Base-by-base conservation (phyloP, 92 coral and sea anemone species). In the Meandrina meandrites region DNA sequence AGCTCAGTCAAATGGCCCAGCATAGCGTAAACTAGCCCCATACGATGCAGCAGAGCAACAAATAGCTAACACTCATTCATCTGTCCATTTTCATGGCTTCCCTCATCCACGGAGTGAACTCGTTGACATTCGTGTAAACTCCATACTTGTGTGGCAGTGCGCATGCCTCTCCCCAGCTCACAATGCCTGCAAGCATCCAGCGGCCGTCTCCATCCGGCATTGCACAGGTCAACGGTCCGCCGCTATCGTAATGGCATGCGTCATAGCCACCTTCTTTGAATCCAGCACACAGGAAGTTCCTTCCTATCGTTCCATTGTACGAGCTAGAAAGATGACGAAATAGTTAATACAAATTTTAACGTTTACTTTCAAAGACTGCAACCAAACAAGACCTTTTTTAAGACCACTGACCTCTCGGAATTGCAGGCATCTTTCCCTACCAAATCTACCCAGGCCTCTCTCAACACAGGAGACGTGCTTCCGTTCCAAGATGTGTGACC, bases 151-250 rank as follows among this genome's bases (percentile, higher is more conserved):
- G 86, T 11, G 99, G 99, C 75, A 93, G 73, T 0, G 94, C 99
- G 78, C 99, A 97, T 78, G 86, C 91, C 82, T 91, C 96, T 40
- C 97, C 92, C 99, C 99, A 97, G 86, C 98, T 97, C 57, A 97
- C 93, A 31, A 97, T 97, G 15, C 99, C 99, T 37, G 99, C 95
- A 80, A 97, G 86, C 54, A 92, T 78, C 99, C 99, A 97, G 30
- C 94, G 88, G 31, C 81, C 80, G 68, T 85, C 91, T 24, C 78
- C 76, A 71, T 85, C 89, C 21, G 34, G 54, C 37, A 84, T 89
- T 40, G 98, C 94, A 83, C 99, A 97, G 84, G 92, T 92, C 93
- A 97, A 95, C 88, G 99, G 99, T 67, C 99, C 99, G 19, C 99
- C 99, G 58, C 94, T 95, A 69, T 97, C 99, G 86, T 92, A 95